phyloP scores from a whole-genome alignment of 2,797 vertebrate genomes.

The Oreochromis mossambicus region DNA sequence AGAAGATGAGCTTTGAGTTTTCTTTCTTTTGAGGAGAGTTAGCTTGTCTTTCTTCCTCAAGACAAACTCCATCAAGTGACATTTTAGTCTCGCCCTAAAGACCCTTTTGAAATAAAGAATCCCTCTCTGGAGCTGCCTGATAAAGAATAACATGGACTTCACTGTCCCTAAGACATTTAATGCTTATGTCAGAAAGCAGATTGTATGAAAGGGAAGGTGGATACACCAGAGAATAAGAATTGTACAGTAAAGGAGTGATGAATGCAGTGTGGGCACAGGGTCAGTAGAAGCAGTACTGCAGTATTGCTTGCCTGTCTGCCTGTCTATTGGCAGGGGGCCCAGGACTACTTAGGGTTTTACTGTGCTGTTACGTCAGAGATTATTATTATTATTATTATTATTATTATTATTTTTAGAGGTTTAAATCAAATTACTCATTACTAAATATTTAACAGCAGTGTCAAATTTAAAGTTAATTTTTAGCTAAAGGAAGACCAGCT shows the following conservation, averaged over 20 bases:
- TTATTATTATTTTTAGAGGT: not conserved
- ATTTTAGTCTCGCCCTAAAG: not conserved
- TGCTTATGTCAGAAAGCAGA: constrained; percentile 20
- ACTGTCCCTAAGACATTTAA: constrained; percentile 2
- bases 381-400: not conserved
- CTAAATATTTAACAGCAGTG: not conserved
- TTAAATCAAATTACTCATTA: not conserved
- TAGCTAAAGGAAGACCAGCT: not conserved
- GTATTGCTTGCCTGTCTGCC: constrained; percentile 44
- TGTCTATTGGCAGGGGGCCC: constrained; percentile 44
- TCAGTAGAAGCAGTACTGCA: constrained; percentile 41
- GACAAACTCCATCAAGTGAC: not conserved
- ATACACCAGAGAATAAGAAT: constrained; percentile 37
- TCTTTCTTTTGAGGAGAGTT: not conserved
- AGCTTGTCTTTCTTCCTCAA: not conserved
- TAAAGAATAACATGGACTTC: constrained; percentile 15
- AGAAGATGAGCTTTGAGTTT: not conserved
- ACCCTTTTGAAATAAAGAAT: constrained; percentile 1
- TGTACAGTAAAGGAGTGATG: constrained; percentile 39
- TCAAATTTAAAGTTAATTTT: not conserved
- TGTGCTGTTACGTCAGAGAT: constrained; percentile 10
- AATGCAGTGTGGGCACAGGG: constrained; percentile 51
- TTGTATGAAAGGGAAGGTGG: constrained; percentile 28
- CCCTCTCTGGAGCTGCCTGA: constrained; percentile 6
- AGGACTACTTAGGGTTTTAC: constrained; percentile 18